These are phyloP conservation scores for Lycorma delicatula DNA, from an alignment of 1,140 invertebrate species.

Conservation along the genomic window DNA sequence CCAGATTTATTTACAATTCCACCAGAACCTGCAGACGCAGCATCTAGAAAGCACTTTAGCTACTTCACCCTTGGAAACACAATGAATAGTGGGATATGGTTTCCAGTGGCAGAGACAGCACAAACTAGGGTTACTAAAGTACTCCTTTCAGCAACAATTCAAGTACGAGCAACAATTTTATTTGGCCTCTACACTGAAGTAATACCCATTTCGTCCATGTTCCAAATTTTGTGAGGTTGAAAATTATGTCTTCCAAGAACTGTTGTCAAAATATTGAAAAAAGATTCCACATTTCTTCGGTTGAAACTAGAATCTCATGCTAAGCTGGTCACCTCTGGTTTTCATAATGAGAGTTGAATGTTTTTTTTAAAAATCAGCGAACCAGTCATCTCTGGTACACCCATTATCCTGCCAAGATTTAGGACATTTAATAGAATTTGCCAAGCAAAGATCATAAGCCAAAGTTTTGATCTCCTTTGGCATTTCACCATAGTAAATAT, in stretches of 20 bases:
- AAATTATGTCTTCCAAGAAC: conserved; percentile 19
- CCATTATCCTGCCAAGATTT: too few relatives aligned
- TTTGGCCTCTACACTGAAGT: too few relatives aligned
- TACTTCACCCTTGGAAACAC: conserved; percentile 28
- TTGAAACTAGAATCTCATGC: conserved; percentile 13
- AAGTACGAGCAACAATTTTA: conserved; percentile 31
- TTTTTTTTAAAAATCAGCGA: conserved; percentile 10
- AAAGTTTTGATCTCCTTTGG: too few relatives aligned
- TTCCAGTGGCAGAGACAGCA: conserved; percentile 27
- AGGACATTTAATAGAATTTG: too few relatives aligned
- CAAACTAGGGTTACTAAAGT: conserved; percentile 26
- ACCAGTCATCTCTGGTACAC: too few relatives aligned
- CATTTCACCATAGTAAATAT: too few relatives aligned
- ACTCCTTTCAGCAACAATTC: conserved; percentile 28
- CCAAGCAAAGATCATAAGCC: too few relatives aligned
- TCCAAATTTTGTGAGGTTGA: conserved; percentile 24
- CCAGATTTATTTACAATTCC: not conserved
- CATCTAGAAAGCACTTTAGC: not conserved
- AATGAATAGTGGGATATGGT: conserved; percentile 30
- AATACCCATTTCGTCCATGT: conserved; percentile 29
- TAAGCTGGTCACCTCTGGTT: conserved; percentile 10
- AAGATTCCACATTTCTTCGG: conserved; percentile 9
- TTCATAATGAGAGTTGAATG: not conserved
- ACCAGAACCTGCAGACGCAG: not conserved
- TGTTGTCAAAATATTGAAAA: too few relatives aligned